A percentile compares a stretch with the other conserved stretches of the same genome.
phyloP scores from a whole-genome alignment of 1,140 invertebrate species.

The Hycleus phaleratus region DNA sequence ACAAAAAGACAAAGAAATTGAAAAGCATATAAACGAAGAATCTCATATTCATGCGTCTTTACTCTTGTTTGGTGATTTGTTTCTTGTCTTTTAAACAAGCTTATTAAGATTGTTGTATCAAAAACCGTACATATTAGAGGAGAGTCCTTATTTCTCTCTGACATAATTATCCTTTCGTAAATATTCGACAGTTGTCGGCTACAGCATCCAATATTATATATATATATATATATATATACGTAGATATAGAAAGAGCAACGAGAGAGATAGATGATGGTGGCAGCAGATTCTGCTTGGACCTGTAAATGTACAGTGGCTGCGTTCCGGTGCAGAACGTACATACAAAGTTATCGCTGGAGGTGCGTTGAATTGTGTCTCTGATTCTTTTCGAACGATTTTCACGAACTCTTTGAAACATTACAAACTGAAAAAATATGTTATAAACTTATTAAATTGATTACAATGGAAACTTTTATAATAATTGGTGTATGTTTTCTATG shows the following conservation, averaged over 20 bases:
- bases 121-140: neutral
- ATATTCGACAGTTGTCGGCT: slow-evolving; percentile 13
- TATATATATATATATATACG: no score
- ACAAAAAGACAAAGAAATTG: no score
- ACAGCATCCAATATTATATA: slow-evolving; percentile 13
- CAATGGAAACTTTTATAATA: slow-evolving; percentile 50
- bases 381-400: no score
- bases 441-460: neutral
- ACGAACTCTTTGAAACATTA: no score
- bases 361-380: no score
- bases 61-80: no score
- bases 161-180: slow-evolving; percentile 16
- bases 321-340: neutral
- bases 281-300: neutral
- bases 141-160: neutral
- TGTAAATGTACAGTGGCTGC: neutral
- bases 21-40: no score
- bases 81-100: no score
- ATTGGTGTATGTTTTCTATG: slow-evolving; percentile 49
- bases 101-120: no score
- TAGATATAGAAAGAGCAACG: no score
- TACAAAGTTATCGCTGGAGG: neutral
- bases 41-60: no score
- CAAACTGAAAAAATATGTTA: no score
- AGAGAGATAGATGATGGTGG: neutral